Evolutionary conservation across 1,140 invertebrate species (phyloP), one percentile per base, ranked within the genome.

Genomic region (Arion vulgaris): DNA sequence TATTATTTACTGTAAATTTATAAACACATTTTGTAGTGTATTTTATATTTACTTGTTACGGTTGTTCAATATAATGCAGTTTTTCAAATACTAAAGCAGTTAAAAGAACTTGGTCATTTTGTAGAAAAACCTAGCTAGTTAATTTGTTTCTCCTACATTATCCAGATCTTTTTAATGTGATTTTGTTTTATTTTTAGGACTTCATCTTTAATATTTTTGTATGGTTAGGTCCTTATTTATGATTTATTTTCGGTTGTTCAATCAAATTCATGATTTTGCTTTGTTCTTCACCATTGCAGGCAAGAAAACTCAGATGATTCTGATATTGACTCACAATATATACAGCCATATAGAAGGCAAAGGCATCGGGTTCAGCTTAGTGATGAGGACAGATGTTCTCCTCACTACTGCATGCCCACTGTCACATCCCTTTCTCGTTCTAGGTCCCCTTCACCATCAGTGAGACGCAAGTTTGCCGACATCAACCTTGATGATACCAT

Each of bases 361-460:
- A 66, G 17, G 62, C 62, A 13, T 5, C 11, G 28, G 62, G 62
- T 66, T 11, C 0, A 32, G 5, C 26, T 0, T 76, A 26, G 38
- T 39, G 49, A n/a, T 62, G 80, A 51, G 36, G 62, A 49, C 15
- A n/a, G 39, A 9, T 84, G 49, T 71, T 71, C 78, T 49, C 72
- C 81, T 26, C 69, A 71, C 71, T 81, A 83, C 72, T 26, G 36
- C 1, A 36, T 71, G 82, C 82, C 82, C 34, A 86, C 76, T 32
- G 62, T 75, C 23, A 51, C 76, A 41, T 82, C 41, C 62, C 45
- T 84, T 88, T 89, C 38, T 88, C 84, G 76, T 88, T 88, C 86
- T 85, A 88, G 88, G 84, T 88, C 84, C 36, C 85, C 85, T 9
- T 89, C 88, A 15, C 85, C 86, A 23, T 74, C 81, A 62, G 80